A percentile compares a stretch with the other conserved stretches of the same genome.
phyloP scores from a whole-genome alignment of 2,888 invertebrate genomes.

The Pachycephus smyrnensis region DNA sequence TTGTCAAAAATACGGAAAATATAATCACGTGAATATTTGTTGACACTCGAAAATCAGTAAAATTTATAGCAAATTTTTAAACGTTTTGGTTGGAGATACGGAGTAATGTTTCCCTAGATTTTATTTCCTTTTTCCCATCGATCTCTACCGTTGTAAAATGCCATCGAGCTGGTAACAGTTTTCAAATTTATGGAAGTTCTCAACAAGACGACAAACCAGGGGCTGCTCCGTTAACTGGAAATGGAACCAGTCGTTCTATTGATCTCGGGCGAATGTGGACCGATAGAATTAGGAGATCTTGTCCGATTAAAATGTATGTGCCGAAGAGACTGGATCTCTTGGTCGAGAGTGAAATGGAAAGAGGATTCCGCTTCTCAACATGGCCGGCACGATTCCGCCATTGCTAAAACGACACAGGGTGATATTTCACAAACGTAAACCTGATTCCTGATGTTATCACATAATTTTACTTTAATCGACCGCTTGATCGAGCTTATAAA shows the following conservation, averaged over 20 bases:
- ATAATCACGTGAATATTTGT: background rate
- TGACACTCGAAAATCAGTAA: background rate
- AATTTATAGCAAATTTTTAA: background rate
- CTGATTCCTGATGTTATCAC: background rate
- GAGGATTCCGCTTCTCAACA: background rate
- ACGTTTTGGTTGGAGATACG: background rate
- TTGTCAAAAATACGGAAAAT: background rate
- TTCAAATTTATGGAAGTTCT: background rate
- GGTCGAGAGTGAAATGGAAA: background rate
- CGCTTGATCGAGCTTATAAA: background rate
- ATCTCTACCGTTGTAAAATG: background rate
- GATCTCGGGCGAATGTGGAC: background rate
- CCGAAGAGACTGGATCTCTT: background rate
- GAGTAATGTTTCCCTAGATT: background rate
- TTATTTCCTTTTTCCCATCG: background rate
- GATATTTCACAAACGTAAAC: background rate
- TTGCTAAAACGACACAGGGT: background rate
- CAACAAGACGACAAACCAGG: background rate
- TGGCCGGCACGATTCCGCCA: background rate
- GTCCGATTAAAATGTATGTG: background rate
- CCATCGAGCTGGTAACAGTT: background rate
- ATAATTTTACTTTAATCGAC: background rate
- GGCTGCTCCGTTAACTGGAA: background rate
- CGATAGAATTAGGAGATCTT: background rate
- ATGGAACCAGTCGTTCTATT: background rate